Conservation (phyloP, 2,888 invertebrate species). For the Mylabris sibirica region DNA sequence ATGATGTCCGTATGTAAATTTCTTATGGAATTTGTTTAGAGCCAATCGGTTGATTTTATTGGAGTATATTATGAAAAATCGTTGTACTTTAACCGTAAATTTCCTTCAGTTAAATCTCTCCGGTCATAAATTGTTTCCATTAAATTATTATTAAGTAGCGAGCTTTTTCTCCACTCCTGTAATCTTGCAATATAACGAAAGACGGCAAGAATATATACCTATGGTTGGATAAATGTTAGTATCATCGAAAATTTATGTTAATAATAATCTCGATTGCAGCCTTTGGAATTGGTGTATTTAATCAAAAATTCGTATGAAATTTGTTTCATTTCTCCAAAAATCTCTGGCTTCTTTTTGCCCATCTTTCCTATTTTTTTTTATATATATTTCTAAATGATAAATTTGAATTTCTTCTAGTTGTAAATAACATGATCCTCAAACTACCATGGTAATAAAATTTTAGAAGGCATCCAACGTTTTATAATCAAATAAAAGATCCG, state of each 20-base stretch:
- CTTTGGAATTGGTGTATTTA: neutral
- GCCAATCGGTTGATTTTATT: neutral
- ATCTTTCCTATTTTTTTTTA: neutral
- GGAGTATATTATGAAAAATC: neutral
- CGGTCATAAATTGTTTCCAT: conserved; percentile 9
- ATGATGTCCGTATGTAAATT: no score
- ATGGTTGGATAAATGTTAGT: neutral
- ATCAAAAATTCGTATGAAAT: conserved; percentile 4
- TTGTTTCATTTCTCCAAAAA: neutral
- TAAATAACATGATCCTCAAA: conserved; percentile 20
- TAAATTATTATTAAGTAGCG: conserved; percentile 16
- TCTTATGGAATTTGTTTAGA: neutral
- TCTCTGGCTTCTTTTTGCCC: no score
- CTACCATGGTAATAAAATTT: conserved; percentile 17
- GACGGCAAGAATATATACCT: neutral
- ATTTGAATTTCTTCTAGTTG: conserved; percentile 12
- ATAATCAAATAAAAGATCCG: conserved; percentile 19
- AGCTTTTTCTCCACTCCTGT: neutral
- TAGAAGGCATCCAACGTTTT: conserved; percentile 15
- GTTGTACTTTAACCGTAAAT: conserved; percentile 1
- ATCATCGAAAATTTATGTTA: conserved; percentile 9
- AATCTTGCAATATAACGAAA: conserved; percentile 1
- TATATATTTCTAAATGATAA: neutral
- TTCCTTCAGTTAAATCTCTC: conserved; percentile 4
- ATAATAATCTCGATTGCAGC: neutral